Percentiles rank a stretch among this genome's conserved stretches.
phyloP scores from a whole-genome alignment of 2,888 invertebrate species.

The Machimus atricapillus region DNA sequence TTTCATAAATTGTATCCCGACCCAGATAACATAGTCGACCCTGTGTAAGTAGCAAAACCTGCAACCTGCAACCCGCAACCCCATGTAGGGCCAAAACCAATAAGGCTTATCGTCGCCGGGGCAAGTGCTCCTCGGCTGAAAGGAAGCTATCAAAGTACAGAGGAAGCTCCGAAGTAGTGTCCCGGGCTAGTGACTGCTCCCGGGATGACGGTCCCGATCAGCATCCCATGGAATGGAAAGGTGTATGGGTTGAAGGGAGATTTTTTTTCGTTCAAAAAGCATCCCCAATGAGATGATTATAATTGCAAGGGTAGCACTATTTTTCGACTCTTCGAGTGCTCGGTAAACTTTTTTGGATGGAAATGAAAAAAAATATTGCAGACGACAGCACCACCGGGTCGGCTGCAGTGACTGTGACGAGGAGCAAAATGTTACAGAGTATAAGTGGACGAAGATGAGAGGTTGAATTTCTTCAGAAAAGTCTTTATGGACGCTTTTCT shows the following conservation, averaged over 20 bases:
- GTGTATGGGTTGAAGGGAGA: not conserved
- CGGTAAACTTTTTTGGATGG: constrained; percentile 44
- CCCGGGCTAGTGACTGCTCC: not conserved
- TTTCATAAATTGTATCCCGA: constrained; percentile 23
- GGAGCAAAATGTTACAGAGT: not conserved
- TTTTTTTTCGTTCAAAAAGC: not conserved
- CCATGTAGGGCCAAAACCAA: not conserved
- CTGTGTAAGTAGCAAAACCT: not conserved
- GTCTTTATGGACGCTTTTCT: not conserved
- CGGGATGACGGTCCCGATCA: not conserved
- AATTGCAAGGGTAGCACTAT: constrained; percentile 48
- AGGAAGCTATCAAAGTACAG: not conserved
- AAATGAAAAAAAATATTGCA: constrained; percentile 17
- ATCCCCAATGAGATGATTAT: constrained; percentile 44
- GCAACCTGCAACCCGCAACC: not conserved
- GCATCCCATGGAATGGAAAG: not conserved
- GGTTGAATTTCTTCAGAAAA: not conserved
- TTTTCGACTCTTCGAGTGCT: constrained; percentile 47
- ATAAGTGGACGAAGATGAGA: not conserved
- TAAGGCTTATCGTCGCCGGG: not conserved
- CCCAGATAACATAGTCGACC: not conserved
- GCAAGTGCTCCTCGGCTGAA: not conserved
- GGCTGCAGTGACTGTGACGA: not conserved
- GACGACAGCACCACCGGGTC: not conserved
- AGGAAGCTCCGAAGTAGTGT: not conserved